A percentile compares a stretch with the other conserved stretches of the same genome.
These are phyloP conservation scores for Tretioscincus oriximinensis DNA, from an alignment of 2,113 vertebrate species.

Conservation along the genomic window DNA sequence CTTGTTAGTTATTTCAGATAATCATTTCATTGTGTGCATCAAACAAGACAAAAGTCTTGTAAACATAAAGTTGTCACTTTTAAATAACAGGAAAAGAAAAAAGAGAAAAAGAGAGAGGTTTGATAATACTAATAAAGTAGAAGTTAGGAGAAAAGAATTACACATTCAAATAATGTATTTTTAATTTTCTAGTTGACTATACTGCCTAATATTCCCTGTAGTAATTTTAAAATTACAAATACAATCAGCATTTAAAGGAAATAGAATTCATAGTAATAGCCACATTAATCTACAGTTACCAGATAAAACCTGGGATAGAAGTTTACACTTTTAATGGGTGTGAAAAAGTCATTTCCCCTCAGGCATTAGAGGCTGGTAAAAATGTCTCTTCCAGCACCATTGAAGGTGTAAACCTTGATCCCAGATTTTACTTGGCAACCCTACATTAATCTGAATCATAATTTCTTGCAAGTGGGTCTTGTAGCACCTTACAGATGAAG, in stretches of 20 bases:
- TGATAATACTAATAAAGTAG: slow-evolving; percentile 9
- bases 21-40: neutral
- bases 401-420: too few relatives aligned
- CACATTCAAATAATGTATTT: slow-evolving; percentile 19
- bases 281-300: neutral
- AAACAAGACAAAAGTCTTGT: slow-evolving; percentile 5
- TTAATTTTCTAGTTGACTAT: slow-evolving; percentile 14
- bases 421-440: too few relatives aligned
- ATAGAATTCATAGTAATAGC: neutral
- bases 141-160: neutral
- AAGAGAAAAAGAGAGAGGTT: neutral
- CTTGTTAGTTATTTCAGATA: slow-evolving; percentile 22
- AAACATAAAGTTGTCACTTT: neutral
- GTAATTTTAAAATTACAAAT: slow-evolving; percentile 31
- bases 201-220: slow-evolving; percentile 4
- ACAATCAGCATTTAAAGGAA: slow-evolving; percentile 23
- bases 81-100: neutral
- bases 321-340: too few relatives aligned
- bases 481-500: too few relatives aligned
- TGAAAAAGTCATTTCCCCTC: too few relatives aligned
- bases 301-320: neutral
- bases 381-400: too few relatives aligned
- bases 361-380: too few relatives aligned
- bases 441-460: too few relatives aligned
- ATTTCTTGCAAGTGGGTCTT: too few relatives aligned